phyloP scores from a whole-genome alignment of 1,140 invertebrate species.

The Armadillidium nasatum region DNA sequence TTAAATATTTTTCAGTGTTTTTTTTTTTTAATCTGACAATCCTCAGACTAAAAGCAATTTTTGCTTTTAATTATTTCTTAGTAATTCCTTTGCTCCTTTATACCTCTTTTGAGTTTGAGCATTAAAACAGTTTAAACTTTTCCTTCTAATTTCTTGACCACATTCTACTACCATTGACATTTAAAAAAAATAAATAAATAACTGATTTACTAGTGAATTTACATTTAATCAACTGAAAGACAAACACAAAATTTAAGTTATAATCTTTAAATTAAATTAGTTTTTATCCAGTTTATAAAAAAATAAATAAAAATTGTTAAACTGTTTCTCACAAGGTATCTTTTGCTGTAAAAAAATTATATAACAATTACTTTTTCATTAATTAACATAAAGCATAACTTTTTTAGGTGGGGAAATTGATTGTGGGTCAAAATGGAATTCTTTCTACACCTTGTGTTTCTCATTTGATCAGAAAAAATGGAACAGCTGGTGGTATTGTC shows the following conservation, averaged over 20 bases:
- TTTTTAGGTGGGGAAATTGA: slow-evolving; percentile 69
- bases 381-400: not conserved
- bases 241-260: not conserved
- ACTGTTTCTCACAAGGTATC: not conserved
- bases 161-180: too few relatives aligned
- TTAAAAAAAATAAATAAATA: too few relatives aligned
- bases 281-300: not conserved
- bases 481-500: slow-evolving; percentile 86
- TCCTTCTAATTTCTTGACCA: too few relatives aligned
- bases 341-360: not conserved
- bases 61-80: too few relatives aligned
- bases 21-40: too few relatives aligned
- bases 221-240: too few relatives aligned
- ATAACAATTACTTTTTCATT: not conserved
- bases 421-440: slow-evolving; percentile 90
- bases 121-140: too few relatives aligned
- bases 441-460: slow-evolving; percentile 96
- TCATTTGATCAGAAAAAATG: slow-evolving; percentile 81
- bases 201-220: too few relatives aligned
- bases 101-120: too few relatives aligned
- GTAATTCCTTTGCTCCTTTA: too few relatives aligned
- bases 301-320: not conserved
- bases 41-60: too few relatives aligned
- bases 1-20: too few relatives aligned
- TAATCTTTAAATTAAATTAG: not conserved